phyloP scores from a whole-genome alignment of 2,113 vertebrate species.

The Corvus moneduloides region DNA sequence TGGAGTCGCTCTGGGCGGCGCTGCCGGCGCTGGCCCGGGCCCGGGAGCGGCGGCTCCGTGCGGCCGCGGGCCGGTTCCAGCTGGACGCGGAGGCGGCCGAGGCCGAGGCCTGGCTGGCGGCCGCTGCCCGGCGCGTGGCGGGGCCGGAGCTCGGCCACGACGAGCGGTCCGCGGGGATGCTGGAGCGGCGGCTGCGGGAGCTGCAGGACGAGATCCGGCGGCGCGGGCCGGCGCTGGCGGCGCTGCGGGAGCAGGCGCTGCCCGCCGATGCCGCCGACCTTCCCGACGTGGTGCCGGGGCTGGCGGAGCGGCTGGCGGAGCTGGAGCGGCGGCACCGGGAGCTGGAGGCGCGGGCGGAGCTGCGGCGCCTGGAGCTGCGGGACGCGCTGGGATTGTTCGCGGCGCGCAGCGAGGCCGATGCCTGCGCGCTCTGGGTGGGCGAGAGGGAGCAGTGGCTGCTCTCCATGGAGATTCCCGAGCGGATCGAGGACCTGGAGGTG shows the following conservation, averaged over 20 bases:
- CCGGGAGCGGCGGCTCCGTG: neutral
- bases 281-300: constrained; percentile 71
- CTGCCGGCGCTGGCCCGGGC: neutral
- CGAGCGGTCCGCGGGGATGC: constrained; percentile 88
- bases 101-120: neutral
- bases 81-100: neutral
- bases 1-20: neutral
- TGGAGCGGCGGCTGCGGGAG: constrained; percentile 88
- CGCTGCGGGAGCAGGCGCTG: constrained; percentile 83
- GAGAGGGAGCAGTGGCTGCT: constrained; percentile 95
- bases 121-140: neutral
- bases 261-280: neutral
- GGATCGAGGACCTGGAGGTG: constrained; percentile 93
- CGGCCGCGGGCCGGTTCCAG: neutral
- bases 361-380: constrained; percentile 81
- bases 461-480: constrained; percentile 85
- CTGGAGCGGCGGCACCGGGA: constrained; percentile 85
- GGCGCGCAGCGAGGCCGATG: constrained; percentile 91
- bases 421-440: constrained; percentile 91
- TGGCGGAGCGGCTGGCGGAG: constrained; percentile 69
- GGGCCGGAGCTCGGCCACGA: constrained; percentile 68
- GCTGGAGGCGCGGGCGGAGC: constrained; percentile 76
- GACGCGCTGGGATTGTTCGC: constrained; percentile 85
- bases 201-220: constrained; percentile 89
- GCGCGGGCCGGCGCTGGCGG: constrained; percentile 82